Percentiles rank a stretch among this genome's conserved stretches.
phyloP scores from a whole-genome alignment of 2,888 invertebrate species.

The Escarpia spicata region DNA sequence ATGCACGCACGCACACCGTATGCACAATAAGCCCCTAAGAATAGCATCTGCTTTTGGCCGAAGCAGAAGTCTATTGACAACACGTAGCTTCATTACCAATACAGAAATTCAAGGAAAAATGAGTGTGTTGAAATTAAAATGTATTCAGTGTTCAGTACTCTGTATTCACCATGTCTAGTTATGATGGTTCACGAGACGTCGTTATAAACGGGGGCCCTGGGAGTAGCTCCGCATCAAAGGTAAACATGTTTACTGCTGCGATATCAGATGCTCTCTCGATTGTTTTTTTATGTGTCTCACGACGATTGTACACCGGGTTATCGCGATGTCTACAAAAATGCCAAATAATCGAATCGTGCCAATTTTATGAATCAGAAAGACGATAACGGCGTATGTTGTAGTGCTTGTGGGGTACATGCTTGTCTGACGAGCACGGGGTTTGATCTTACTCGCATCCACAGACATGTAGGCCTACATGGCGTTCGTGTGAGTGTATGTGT shows the following conservation, averaged over 20 bases:
- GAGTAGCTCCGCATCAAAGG: background rate
- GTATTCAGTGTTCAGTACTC: background rate
- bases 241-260: constrained; percentile 7
- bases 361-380: background rate
- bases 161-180: background rate
- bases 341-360: background rate
- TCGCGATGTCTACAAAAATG: background rate
- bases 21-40: too few species aligned
- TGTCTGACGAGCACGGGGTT: background rate
- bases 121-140: background rate
- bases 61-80: too few species aligned
- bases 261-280: background rate
- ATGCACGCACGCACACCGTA: background rate
- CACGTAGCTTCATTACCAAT: too few species aligned
- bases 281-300: background rate
- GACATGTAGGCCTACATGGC: background rate
- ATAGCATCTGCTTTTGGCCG: too few species aligned
- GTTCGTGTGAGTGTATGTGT: background rate
- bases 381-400: background rate
- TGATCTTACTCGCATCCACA: background rate
- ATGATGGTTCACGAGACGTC: background rate
- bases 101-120: too few species aligned
- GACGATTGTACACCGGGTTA: background rate
- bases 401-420: background rate
- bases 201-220: background rate